phyloP scores from a whole-genome alignment of 2,113 vertebrate species.

The Limnothrissa miodon region DNA sequence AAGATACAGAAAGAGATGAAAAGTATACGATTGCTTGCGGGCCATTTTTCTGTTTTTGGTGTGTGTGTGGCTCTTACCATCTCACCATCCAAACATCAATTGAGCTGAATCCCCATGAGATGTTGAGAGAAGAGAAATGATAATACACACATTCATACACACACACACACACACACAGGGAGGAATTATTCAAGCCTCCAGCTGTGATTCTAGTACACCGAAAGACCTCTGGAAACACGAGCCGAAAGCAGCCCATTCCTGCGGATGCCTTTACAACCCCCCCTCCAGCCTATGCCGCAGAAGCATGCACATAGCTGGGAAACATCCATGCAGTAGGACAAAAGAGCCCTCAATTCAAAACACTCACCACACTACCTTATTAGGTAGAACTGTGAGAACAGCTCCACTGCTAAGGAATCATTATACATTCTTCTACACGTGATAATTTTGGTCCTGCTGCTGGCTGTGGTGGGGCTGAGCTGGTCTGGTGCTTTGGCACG shows the following conservation, averaged over 20 bases:
- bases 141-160: no score
- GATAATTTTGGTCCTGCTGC: background rate
- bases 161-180: no score
- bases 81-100: slow-evolving; percentile 11
- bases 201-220: background rate
- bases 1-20: background rate
- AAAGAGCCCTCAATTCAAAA: background rate
- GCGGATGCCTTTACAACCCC: background rate
- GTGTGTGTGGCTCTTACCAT: slow-evolving; percentile 19
- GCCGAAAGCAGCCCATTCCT: background rate
- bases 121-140: background rate
- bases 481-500: background rate
- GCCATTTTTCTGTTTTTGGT: background rate
- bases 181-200: background rate
- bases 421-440: background rate
- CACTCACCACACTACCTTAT: background rate
- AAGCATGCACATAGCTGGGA: background rate
- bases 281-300: background rate
- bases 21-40: background rate
- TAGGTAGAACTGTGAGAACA: background rate
- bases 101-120: background rate
- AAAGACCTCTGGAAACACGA: background rate
- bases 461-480: background rate
- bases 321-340: background rate
- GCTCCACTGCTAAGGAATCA: background rate